Conservation (phyloP, 2,797 vertebrate species). For the Oceanodroma leucorhoa region DNA sequence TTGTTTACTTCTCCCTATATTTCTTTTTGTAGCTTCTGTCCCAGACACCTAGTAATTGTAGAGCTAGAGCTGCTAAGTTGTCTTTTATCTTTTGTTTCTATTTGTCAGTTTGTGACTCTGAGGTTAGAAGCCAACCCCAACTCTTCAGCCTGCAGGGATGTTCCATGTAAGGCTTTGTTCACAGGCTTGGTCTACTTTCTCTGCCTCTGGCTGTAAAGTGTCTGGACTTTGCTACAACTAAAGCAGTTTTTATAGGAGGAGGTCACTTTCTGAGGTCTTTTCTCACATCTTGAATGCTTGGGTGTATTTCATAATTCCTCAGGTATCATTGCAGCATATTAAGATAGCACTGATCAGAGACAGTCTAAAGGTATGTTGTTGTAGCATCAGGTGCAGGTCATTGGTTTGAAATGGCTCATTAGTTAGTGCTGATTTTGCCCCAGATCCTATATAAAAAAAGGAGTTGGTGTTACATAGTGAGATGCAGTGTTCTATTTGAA, state of each 20-base stretch:
- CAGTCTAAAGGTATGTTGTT: background rate
- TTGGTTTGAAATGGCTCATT: background rate
- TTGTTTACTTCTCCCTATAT: background rate
- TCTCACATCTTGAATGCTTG: background rate
- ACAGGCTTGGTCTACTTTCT: background rate
- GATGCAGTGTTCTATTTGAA: background rate
- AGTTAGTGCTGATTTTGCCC: background rate
- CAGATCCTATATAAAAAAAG: background rate
- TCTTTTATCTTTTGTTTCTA: conserved; percentile 10
- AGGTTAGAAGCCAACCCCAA: background rate
- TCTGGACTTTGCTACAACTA: background rate
- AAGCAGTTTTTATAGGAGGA: background rate
- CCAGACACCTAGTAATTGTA: background rate
- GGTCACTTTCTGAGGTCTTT: background rate
- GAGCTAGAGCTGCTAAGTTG: background rate
- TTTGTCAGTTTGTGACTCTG: background rate
- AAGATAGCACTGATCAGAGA: background rate
- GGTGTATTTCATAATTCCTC: background rate
- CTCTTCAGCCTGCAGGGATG: background rate
- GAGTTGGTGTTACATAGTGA: background rate
- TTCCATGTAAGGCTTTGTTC: background rate
- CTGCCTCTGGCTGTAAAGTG: background rate
- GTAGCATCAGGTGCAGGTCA: rapidly evolving
- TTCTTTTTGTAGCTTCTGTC: background rate
- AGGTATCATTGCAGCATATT: background rate